Evolutionary conservation across 1,140 invertebrate genomes (phyloP), one percentile per base, ranked within the genome.

Genomic region (Delia radicum): DNA sequence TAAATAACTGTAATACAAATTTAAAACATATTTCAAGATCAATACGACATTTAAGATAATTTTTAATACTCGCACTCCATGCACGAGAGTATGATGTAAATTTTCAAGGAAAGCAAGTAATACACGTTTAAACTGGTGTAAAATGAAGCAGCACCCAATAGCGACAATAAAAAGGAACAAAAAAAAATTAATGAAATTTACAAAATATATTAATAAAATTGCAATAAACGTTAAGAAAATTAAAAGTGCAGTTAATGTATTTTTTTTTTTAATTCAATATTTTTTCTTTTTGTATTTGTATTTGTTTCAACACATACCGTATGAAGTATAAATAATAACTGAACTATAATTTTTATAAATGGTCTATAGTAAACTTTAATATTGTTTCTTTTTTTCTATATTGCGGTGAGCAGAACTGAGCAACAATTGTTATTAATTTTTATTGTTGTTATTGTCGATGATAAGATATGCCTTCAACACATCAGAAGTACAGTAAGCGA

Each of bases 21-120:
- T 69, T 37, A 33, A 37, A 33, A 18, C 29, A 69, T 69, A 69
- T 37, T 69, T 69, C 65, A 69, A 69, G 65, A 69, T 37, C 65
- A 55, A 55, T 21, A 55, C 48, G n/a, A 24, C 18, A 69, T 33
- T 69, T 33, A 24, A 69, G 65, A 33, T 37, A 5, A 5, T n/a
- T 28, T 3, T 65, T 28, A 28, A 28, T 29, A 67, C 26, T 24
- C 63, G 18, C 8, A 37, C 12, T 3, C 8, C 4, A 33, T 69
- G 29, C 29, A 31, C 28, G 28, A 55, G 21, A 33, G n/a, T n/a
- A 31, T 69, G 65, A 69, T 69, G 65, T 69, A 69, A 69, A 33
- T 37, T 69, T 31, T 37, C 65, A 69, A 69, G 65, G 29, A 33
- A 21, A 69, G 24, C 29, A 8, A 69, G 65, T 69, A 69, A 69